Conservation (phyloP, 2,113 vertebrate species). For the Pampusana beccarii region DNA sequence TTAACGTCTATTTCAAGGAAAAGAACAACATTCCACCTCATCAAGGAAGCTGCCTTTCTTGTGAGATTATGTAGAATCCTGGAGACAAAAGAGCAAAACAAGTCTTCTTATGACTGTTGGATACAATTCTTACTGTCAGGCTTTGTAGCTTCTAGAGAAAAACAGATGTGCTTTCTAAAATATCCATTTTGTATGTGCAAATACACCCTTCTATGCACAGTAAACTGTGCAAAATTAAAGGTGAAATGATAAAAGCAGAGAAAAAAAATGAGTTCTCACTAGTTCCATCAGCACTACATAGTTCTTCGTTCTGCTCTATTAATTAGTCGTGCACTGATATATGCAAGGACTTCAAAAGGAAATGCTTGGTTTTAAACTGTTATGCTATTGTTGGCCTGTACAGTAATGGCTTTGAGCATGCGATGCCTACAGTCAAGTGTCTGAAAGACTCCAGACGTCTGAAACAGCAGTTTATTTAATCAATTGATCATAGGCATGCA, state of each 20-base stretch:
- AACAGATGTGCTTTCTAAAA: slow-evolving; percentile 33
- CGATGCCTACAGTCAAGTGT: slow-evolving; percentile 6
- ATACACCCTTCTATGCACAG: neutral
- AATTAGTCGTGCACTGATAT: slow-evolving; percentile 44
- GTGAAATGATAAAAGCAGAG: slow-evolving; percentile 33
- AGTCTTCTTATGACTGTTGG: neutral
- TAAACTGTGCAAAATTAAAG: slow-evolving; percentile 10
- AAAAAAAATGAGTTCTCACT: neutral
- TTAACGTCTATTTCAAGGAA: neutral
- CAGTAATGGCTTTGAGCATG: slow-evolving; percentile 30
- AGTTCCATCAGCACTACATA: neutral
- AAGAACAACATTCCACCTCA: neutral
- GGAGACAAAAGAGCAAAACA: neutral
- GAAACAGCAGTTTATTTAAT: slow-evolving; percentile 73
- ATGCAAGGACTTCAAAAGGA: slow-evolving; percentile 40
- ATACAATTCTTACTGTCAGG: neutral
- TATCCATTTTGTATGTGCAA: neutral
- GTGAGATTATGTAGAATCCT: neutral
- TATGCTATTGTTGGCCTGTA: slow-evolving; percentile 66
- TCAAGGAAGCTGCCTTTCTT: neutral
- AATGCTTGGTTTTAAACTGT: slow-evolving; percentile 44
- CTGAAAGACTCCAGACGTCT: slow-evolving; percentile 66
- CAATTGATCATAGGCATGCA: slow-evolving; percentile 57
- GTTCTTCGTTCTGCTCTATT: neutral
- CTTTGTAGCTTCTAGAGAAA: slow-evolving; percentile 7